Percentiles rank a stretch among this genome's conserved stretches.
These are phyloP conservation scores for Hemibagrus guttatus DNA, from an alignment of 2,797 vertebrate genomes.

Conservation along the genomic window DNA sequence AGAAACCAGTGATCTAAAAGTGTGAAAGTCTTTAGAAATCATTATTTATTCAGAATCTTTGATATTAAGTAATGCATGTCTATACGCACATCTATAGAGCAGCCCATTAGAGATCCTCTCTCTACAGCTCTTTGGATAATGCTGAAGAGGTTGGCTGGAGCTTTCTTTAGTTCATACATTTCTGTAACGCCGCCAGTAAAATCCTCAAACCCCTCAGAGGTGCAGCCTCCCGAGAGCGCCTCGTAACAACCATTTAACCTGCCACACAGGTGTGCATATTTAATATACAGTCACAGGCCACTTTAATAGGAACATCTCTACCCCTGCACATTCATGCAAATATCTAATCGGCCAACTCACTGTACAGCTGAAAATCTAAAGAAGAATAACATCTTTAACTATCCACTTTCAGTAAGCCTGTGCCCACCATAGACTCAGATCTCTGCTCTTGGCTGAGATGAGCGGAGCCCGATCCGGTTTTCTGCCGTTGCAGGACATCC, in stretches of 20 bases:
- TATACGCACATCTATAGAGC: constrained; percentile 81
- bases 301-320: not conserved
- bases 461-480: not conserved
- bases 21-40: not conserved
- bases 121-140: constrained; percentile 81
- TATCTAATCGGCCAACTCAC: not conserved
- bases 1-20: constrained; percentile 73
- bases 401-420: not conserved
- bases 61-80: not conserved
- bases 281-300: not conserved
- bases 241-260: constrained; percentile 83
- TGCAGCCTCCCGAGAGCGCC: constrained; percentile 80
- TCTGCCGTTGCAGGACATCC: not conserved
- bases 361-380: no score
- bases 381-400: not conserved
- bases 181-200: constrained; percentile 84
- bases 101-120: constrained; percentile 80
- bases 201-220: constrained; percentile 83
- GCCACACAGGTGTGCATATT: constrained; percentile 12
- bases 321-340: not conserved
- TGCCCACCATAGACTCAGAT: not conserved
- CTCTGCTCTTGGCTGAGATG: not conserved
- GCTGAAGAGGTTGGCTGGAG: constrained; percentile 73
- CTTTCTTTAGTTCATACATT: constrained; percentile 79
- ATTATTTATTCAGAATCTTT: not conserved